Percentiles rank a stretch among this genome's conserved stretches.
These are phyloP conservation scores for Patella depressa DNA, from an alignment of 2,888 invertebrate species.

Conservation along the genomic window DNA sequence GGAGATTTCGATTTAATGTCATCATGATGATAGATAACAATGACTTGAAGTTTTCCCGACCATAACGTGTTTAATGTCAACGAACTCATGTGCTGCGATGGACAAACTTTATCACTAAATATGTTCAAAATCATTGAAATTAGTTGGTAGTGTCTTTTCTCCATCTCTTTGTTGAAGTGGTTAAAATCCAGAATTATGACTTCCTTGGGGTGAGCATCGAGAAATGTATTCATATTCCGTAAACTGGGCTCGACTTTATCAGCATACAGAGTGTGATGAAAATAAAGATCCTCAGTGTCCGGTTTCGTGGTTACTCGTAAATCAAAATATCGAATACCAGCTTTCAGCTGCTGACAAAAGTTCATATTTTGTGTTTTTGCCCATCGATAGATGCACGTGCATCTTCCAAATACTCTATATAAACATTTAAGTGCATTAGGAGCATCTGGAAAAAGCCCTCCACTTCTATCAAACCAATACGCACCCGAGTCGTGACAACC, in stretches of 20 bases:
- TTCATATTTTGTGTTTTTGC: slow-evolving; percentile 82
- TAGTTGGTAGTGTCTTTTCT: slow-evolving; percentile 78
- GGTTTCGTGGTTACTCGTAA: slow-evolving; percentile 82
- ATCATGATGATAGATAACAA: slow-evolving; percentile 68
- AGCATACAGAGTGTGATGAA: slow-evolving; percentile 87
- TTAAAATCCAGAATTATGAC: slow-evolving; percentile 86
- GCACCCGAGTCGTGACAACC: slow-evolving; percentile 91
- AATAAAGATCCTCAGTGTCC: slow-evolving; percentile 76
- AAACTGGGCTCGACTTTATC: slow-evolving; percentile 79
- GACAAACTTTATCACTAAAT: slow-evolving; percentile 78
- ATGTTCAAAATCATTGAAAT: slow-evolving; percentile 76
- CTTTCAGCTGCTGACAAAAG: slow-evolving; percentile 80
- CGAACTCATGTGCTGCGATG: slow-evolving; percentile 75
- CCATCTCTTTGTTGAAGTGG: slow-evolving; percentile 83
- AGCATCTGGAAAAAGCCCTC: slow-evolving; percentile 83
- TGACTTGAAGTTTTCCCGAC: slow-evolving; percentile 74
- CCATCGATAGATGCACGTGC: slow-evolving; percentile 83
- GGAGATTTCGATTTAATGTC: slow-evolving; percentile 40
- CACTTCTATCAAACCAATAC: slow-evolving; percentile 79
- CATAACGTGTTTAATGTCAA: slow-evolving; percentile 77
- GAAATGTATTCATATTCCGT: slow-evolving; percentile 78
- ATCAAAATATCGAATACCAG: slow-evolving; percentile 88
- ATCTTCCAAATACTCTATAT: slow-evolving; percentile 72
- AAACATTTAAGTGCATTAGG: slow-evolving; percentile 77
- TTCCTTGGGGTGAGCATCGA: slow-evolving; percentile 81